These are phyloP conservation scores for Brachirus orientalis DNA, from an alignment of 2,113 vertebrate genomes.

Conservation along the genomic window DNA sequence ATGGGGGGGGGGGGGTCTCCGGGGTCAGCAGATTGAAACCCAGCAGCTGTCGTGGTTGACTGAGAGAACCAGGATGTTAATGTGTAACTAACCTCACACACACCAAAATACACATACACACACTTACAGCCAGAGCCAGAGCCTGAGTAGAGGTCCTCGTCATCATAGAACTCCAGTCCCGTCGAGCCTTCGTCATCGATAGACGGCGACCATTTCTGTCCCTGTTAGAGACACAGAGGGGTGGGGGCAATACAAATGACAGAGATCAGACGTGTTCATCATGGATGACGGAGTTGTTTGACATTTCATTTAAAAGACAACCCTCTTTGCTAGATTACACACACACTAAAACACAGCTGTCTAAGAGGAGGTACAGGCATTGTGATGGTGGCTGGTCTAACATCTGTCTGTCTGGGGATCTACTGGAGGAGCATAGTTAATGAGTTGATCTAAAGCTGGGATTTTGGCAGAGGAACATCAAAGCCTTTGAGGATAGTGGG, in stretches of 20 bases:
- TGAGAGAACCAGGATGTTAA: constrained; percentile 59
- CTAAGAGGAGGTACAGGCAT: constrained; percentile 28
- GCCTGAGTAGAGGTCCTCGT: constrained; percentile 84
- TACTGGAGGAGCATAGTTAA: constrained; percentile 58
- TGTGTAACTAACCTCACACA: constrained; percentile 37
- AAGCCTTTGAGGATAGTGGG: constrained; percentile 47
- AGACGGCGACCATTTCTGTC: constrained; percentile 61
- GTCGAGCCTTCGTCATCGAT: constrained; percentile 79
- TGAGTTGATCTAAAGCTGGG: constrained; percentile 63
- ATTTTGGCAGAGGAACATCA: constrained; percentile 63
- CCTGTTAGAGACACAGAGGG: constrained; percentile 58
- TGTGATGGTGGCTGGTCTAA: constrained; percentile 47
- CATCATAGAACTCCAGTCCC: constrained; percentile 77
- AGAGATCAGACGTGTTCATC: constrained; percentile 55
- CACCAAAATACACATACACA: constrained; percentile 21
- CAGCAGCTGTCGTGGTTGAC: constrained; percentile 71
- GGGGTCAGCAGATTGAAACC: constrained; percentile 75
- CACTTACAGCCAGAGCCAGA: constrained; percentile 85
- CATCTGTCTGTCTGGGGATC: constrained; percentile 68
- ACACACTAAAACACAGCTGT: constrained; percentile 33
- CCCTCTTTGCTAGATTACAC: constrained; percentile 71
- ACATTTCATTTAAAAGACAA: constrained; percentile 61
- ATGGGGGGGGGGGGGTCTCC: constrained; percentile 20
- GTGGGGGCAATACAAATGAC: constrained; percentile 4
- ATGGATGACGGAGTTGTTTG: constrained; percentile 42